Base-by-base conservation (phyloP, 2,888 invertebrate genomes). In the Diogma glabrata region DNA sequence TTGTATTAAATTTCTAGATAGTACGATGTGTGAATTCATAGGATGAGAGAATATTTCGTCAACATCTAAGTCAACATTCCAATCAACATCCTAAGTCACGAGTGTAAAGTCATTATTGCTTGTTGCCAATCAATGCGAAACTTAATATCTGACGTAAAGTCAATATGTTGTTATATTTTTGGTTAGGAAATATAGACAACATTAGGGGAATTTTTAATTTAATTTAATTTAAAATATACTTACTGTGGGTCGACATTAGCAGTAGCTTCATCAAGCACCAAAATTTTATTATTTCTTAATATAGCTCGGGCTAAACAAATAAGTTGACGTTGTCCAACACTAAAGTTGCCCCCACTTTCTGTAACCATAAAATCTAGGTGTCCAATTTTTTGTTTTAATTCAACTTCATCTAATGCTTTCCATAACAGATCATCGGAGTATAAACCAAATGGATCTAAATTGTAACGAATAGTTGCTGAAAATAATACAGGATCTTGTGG, bases 181-280 rank as follows among this genome's bases (percentile, higher is more conserved):
- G n/a, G n/a, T n/a, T n/a, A n/a, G n/a, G n/a, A n/a, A n/a, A n/a
- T n/a, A n/a, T n/a, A n/a, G n/a, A n/a, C n/a, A n/a, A n/a, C n/a
- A n/a, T n/a, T n/a, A n/a, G n/a, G n/a, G n/a, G n/a, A n/a, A n/a
- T n/a, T n/a, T n/a, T n/a, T n/a, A n/a, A n/a, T n/a, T n/a, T n/a
- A n/a, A n/a, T n/a, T n/a, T n/a, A n/a, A n/a, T n/a, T n/a, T n/a
- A n/a, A n/a, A n/a, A n/a, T n/a, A n/a, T n/a, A n/a, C n/a, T n/a
- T n/a, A n/a, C n/a, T 43, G 43, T 5, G 75, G 74, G 64, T 82
- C 82, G 28, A 82, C 80, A 63, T 81, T 82, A 12, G 82, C 81
- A 1, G 82, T 83, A 2, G 83, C 82, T 64, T 84, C 83, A 59
- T 84, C 83, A 43, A 84, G 64, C 1, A 84, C 74, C 14, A 83